Evolutionary conservation across 2,113 vertebrate genomes (phyloP), one percentile per base, ranked within the genome.

Genomic region (Ardeotis arabs): DNA sequence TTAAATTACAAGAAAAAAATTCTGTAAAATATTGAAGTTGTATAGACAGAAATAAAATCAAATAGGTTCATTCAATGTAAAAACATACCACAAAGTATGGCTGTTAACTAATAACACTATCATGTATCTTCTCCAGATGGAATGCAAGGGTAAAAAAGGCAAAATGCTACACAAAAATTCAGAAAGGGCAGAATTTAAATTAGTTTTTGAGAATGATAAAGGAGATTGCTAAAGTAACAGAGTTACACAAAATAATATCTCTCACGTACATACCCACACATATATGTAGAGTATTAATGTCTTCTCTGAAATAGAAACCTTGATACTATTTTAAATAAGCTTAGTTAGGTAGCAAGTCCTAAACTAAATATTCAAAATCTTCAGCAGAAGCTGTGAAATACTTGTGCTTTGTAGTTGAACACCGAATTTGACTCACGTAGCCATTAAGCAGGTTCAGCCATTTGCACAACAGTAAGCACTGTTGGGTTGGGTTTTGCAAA

Each of bases 141-240:
- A 84, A 72, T 41, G 29, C 28, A 41, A 85, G 63, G 58, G 16
- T 72, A 84, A 84, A 93, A 69, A 90, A 88, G 52, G 35, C 47
- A 70, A 93, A 93, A 58, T 44, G 47, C 29, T 67, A 35, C 37
- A 44, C 69, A 63, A 80, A 80, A 90, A 2, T 35, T 55, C 18
- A 39, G 21, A 72, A 5, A 60, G 35, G 31, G 39, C 50, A 87
- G 83, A 84, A 84, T 79, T 69, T 87, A 44, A 90, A 66, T 84
- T 8, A 50, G 6, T 35, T 53, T 81, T 64, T 75, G 67, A 56
- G 35, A 67, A 53, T 67, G 8, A 73, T 24, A 56, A 66, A 56
- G 9, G 15, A 7, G 49, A 60, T 66, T 39, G 22, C 39, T 75
- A 21, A 83, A 50, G 31, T 59, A 59, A 44, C 22, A 58, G 41